Evolutionary conservation across 2,113 vertebrate genomes (phyloP).

Genomic region (Scomber colias): DNA sequence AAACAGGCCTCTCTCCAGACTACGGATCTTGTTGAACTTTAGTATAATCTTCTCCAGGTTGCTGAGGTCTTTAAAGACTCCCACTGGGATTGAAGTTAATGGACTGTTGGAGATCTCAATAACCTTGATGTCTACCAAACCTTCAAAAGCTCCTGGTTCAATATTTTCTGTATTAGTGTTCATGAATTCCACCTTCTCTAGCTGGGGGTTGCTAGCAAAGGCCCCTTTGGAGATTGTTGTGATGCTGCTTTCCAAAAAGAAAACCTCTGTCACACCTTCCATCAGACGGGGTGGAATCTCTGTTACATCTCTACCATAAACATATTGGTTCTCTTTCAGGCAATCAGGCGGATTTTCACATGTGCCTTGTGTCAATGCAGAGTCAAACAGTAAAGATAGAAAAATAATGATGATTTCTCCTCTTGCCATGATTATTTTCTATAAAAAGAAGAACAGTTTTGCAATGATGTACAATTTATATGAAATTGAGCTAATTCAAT

Average conservation of each 20-base stretch:
- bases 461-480: too few species aligned
- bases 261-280: conserved; percentile 78
- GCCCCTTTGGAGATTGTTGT: conserved; percentile 76
- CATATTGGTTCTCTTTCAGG: conserved; percentile 60
- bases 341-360: conserved; percentile 36
- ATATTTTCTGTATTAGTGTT: conserved; percentile 72
- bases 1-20: conserved; percentile 82
- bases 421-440: conserved; percentile 66
- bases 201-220: conserved; percentile 78
- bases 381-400: conserved; percentile 49
- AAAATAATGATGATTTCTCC: conserved; percentile 30
- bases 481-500: too few species aligned
- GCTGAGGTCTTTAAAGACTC: conserved; percentile 80
- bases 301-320: conserved; percentile 68
- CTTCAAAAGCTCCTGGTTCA: conserved; percentile 86
- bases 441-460: conserved; percentile 25
- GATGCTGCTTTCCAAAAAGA: conserved; percentile 81
- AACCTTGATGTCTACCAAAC: conserved; percentile 69
- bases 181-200: conserved; percentile 83
- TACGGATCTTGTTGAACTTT: conserved; percentile 77
- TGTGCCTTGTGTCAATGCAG: conserved; percentile 15
- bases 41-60: conserved; percentile 80
- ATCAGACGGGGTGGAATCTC: conserved; percentile 77
- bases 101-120: conserved; percentile 81
- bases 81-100: conserved; percentile 74